phyloP scores from a whole-genome alignment of 1,140 invertebrate species.

The Drosophila parabipectinata region DNA sequence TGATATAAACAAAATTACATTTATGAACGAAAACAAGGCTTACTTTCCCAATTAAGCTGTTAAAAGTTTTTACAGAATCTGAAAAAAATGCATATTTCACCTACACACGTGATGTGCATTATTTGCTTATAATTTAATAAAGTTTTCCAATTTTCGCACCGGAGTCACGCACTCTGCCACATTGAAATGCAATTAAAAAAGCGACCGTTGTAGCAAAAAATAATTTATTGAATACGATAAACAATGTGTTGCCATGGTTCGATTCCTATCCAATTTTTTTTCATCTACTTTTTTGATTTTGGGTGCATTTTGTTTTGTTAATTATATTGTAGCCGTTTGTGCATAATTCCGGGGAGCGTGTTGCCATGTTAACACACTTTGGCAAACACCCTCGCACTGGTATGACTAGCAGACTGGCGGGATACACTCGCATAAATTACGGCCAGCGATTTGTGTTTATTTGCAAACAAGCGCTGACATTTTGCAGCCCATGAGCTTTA shows the following conservation, averaged over 20 bases:
- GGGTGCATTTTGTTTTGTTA: slow-evolving; percentile 28
- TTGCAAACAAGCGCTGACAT: slow-evolving; percentile 67
- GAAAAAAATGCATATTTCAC: background rate
- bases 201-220: slow-evolving; percentile 25
- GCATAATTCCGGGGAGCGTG: slow-evolving; percentile 40
- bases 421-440: slow-evolving; percentile 57
- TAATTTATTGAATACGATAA: slow-evolving; percentile 57
- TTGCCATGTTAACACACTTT: slow-evolving; percentile 55
- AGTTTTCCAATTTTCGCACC: slow-evolving; percentile 49
- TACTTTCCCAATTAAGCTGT: background rate
- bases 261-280: slow-evolving; percentile 14
- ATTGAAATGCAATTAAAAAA: slow-evolving; percentile 56
- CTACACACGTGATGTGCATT: slow-evolving; percentile 52
- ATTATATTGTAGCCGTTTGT: slow-evolving; percentile 43
- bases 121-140: slow-evolving; percentile 70
- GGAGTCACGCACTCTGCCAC: slow-evolving; percentile 61
- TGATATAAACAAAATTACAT: background rate
- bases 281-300: slow-evolving; percentile 15
- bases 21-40: background rate
- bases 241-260: slow-evolving; percentile 65
- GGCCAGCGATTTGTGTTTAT: slow-evolving; percentile 73
- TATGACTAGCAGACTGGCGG: too few species aligned
- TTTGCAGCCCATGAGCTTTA: slow-evolving; percentile 43
- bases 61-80: background rate
- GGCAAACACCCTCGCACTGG: background rate